phyloP scores from a whole-genome alignment of 2,797 vertebrate genomes.

The Darevskia mixta region DNA sequence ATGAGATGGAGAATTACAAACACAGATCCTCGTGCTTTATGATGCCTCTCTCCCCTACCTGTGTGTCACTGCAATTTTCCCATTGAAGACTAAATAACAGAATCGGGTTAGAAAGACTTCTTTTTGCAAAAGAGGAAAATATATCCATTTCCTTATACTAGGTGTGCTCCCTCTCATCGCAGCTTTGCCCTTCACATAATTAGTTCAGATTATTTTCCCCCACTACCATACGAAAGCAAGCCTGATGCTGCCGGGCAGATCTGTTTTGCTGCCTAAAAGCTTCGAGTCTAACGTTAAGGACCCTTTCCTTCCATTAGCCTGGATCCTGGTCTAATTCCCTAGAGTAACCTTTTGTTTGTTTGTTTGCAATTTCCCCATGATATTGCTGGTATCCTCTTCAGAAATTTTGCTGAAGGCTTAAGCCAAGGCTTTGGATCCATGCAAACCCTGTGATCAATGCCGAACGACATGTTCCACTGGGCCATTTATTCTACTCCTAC shows the following conservation, averaged over 20 bases:
- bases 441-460: not conserved
- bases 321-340: constrained; percentile 1
- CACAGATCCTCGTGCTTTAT: constrained; percentile 23
- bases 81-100: constrained; percentile 45
- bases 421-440: fast-evolving
- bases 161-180: constrained; percentile 14
- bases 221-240: not conserved
- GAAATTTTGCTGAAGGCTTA: not conserved
- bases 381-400: not conserved
- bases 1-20: constrained; percentile 15
- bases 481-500: not conserved
- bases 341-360: not conserved
- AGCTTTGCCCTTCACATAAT: constrained; percentile 46
- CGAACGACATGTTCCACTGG: not conserved
- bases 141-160: not conserved
- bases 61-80: constrained; percentile 35
- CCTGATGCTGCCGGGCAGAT: constrained; percentile 41
- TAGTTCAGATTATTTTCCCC: constrained; percentile 32
- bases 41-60: not conserved
- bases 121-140: constrained; percentile 24
- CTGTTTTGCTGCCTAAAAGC: constrained; percentile 42
- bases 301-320: constrained; percentile 31
- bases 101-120: constrained; percentile 22
- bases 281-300: constrained; percentile 29
- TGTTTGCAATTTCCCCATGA: not conserved